Conservation (phyloP, 2,797 vertebrate species). For the Paratrypauchen microcephalus region DNA sequence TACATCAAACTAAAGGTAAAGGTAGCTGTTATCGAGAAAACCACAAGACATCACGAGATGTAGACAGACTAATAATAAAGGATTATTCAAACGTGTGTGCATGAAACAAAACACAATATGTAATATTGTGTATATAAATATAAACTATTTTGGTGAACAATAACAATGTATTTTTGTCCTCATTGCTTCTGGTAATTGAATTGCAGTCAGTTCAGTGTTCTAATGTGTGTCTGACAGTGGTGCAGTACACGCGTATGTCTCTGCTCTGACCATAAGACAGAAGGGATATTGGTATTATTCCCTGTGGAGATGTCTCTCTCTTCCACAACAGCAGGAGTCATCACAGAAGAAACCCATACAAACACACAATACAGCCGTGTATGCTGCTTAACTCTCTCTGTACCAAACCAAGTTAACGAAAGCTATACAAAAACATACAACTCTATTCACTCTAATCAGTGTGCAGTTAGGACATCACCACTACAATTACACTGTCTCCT, state of each 20-base stretch:
- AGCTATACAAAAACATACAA: not conserved
- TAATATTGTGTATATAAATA: too few relatives aligned
- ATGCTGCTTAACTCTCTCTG: slow-evolving; percentile 6
- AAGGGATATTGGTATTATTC: slow-evolving; percentile 47
- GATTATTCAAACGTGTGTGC: too few relatives aligned
- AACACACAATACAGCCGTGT: slow-evolving; percentile 1
- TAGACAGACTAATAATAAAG: too few relatives aligned
- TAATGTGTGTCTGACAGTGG: not conserved
- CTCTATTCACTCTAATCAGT: not conserved
- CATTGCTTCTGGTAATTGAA: not conserved
- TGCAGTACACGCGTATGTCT: not conserved
- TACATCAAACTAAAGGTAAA: too few relatives aligned
- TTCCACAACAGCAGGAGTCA: slow-evolving; percentile 11
- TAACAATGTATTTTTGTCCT: not conserved
- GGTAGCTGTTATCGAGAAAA: too few relatives aligned
- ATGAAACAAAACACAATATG: too few relatives aligned
- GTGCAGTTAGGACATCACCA: slow-evolving; percentile 21
- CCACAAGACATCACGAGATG: too few relatives aligned
- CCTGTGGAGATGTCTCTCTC: slow-evolving; percentile 29
- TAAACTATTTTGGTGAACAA: too few relatives aligned
- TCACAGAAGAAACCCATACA: slow-evolving; percentile 17
- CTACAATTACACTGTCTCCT: slow-evolving; percentile 13
- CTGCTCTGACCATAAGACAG: slow-evolving; percentile 28
- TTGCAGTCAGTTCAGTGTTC: not conserved
- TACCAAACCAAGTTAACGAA: slow-evolving; percentile 13